These are phyloP conservation scores for Camptogramma bilineatum DNA, from an alignment of 2,888 invertebrate genomes.

Conservation along the genomic window DNA sequence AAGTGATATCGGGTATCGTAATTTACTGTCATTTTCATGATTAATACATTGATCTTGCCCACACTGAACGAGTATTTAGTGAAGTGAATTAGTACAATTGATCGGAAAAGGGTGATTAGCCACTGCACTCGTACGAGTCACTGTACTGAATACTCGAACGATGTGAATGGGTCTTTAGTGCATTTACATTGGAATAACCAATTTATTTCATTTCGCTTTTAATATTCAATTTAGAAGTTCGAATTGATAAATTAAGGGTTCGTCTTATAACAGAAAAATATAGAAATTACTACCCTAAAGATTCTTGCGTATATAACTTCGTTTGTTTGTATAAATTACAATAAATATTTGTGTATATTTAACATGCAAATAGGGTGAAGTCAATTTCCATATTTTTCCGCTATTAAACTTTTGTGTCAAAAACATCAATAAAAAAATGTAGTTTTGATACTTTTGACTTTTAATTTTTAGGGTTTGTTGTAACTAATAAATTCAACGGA, in stretches of 20 bases:
- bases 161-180: not conserved
- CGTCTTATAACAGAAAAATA: not conserved
- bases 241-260: constrained; percentile 4
- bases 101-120: not conserved
- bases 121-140: not conserved
- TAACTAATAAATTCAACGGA: not conserved
- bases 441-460: not conserved
- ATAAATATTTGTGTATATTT: constrained; percentile 21
- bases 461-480: not conserved
- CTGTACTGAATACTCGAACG: not conserved
- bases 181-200: not conserved
- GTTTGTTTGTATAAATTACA: constrained; percentile 17
- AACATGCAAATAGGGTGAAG: constrained; percentile 9
- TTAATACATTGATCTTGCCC: not conserved
- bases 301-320: constrained; percentile 12
- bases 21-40: constrained; percentile 8
- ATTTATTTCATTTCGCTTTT: not conserved
- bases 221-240: not conserved
- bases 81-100: not conserved
- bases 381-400: constrained; percentile 16
- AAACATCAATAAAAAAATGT: constrained; percentile 17
- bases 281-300: constrained; percentile 19
- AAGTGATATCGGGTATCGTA: constrained; percentile 11
- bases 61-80: not conserved
- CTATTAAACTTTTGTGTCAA: not conserved